Evolutionary conservation across 2,113 vertebrate species (phyloP).

Genomic region (Lamprologus callipterus): DNA sequence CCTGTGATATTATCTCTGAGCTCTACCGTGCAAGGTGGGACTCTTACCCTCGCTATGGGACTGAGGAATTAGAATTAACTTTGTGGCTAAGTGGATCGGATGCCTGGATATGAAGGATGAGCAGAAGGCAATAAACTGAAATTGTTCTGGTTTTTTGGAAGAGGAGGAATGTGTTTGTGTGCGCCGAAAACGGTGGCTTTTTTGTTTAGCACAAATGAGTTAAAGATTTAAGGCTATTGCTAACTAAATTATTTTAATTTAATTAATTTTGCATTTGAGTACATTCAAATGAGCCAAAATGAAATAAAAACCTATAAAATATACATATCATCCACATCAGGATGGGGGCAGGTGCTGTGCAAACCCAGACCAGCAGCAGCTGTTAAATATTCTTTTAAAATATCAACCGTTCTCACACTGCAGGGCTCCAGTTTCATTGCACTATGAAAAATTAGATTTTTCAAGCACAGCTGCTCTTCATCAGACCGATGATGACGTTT

Average conservation of each 20-base stretch:
- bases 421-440: not conserved
- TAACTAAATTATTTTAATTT: not conserved
- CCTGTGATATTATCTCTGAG: constrained; percentile 71
- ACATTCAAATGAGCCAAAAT: not conserved
- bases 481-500: not conserved
- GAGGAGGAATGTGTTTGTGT: not conserved
- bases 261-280: not conserved
- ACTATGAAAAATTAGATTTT: not conserved
- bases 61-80: constrained; percentile 49
- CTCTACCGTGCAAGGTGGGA: constrained; percentile 52
- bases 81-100: constrained; percentile 36
- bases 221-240: not conserved
- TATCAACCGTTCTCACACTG: not conserved
- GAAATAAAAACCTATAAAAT: not conserved
- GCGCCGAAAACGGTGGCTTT: rapidly evolving
- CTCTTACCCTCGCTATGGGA: constrained; percentile 28
- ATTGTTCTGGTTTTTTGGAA: not conserved
- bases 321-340: not conserved
- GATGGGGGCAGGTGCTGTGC: not conserved
- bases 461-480: not conserved
- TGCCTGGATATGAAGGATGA: constrained; percentile 23
- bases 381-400: not conserved
- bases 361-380: not conserved
- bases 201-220: not conserved
- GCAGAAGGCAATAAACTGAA: constrained; percentile 10